A percentile compares a stretch with the other conserved stretches of the same genome.
These are phyloP conservation scores for Bos javanicus DNA, from an alignment of 2,113 vertebrate genomes.

Conservation along the genomic window DNA sequence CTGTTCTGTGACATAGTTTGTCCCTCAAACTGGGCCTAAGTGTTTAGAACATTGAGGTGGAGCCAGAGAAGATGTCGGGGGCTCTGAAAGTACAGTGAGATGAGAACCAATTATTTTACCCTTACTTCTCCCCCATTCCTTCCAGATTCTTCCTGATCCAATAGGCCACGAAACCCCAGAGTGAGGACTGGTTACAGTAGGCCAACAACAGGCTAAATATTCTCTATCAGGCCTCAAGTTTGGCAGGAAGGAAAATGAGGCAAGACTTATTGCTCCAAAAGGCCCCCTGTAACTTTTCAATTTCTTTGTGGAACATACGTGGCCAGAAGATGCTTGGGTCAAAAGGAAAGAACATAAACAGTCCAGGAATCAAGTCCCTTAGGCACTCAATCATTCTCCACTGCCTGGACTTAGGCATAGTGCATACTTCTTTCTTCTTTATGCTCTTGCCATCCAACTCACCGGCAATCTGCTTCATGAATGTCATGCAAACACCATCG, in stretches of 20 bases:
- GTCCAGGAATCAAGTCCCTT: not conserved
- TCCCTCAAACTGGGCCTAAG: conserved; percentile 19
- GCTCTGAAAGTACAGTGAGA: not conserved
- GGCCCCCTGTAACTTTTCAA: not conserved
- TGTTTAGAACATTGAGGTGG: not conserved
- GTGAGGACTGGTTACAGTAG: not conserved
- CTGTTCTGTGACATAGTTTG: not conserved
- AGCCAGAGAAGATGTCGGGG: not conserved
- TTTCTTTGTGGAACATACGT: not conserved
- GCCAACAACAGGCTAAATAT: not conserved
- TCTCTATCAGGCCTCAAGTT: not conserved
- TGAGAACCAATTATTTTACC: not conserved
- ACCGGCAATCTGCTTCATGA: conserved; percentile 98
- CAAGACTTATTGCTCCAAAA: not conserved
- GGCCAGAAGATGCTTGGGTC: not conserved
- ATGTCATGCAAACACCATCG: conserved; percentile 94
- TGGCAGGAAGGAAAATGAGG: conserved; percentile 30
- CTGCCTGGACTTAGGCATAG: not conserved
- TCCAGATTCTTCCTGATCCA: not conserved
- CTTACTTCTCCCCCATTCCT: not conserved
- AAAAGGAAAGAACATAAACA: not conserved
- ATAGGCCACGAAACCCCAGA: not conserved
- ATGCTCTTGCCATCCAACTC: conserved; percentile 6
- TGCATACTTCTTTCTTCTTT: not conserved
- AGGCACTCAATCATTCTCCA: not conserved